A percentile compares a stretch with the other conserved stretches of the same genome.
Conservation (phyloP, 2,888 invertebrate species). For the Hipparchia sbordonii region DNA sequence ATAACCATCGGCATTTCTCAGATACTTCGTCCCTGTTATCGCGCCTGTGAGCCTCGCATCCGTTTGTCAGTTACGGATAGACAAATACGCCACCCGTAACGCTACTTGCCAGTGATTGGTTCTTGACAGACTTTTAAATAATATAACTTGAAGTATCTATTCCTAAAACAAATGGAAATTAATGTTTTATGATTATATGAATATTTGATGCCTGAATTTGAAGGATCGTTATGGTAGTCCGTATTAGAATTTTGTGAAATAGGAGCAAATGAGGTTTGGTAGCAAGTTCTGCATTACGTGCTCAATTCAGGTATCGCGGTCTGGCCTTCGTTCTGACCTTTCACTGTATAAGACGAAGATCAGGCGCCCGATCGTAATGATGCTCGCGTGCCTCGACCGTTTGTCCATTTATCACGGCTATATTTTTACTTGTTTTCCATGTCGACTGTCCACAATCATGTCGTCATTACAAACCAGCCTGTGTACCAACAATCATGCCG, state of each 20-base stretch:
- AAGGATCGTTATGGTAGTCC: neutral
- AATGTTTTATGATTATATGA: too few species aligned
- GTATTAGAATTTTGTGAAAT: neutral
- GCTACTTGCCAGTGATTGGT: conserved; percentile 54
- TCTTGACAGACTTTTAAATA: conserved; percentile 44
- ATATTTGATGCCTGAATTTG: neutral
- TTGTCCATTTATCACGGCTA: conserved; percentile 71
- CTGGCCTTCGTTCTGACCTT: conserved; percentile 44
- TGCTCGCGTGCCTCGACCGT: conserved; percentile 65
- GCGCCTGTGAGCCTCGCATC: conserved; percentile 63
- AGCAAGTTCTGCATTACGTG: conserved; percentile 14
- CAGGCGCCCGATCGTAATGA: conserved; percentile 58
- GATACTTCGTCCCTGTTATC: conserved; percentile 76
- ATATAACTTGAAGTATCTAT: neutral
- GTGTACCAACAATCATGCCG: conserved; percentile 65
- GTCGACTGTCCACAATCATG: conserved; percentile 78
- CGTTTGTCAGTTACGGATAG: conserved; percentile 68
- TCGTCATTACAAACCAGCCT: conserved; percentile 76
- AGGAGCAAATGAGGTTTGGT: conserved; percentile 4
- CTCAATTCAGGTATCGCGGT: conserved; percentile 24
- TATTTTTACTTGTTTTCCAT: conserved; percentile 78
- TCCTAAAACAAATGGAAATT: neutral
- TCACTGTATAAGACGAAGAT: conserved; percentile 43
- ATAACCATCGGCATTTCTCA: conserved; percentile 75
- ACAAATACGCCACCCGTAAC: conserved; percentile 69